Conservation (phyloP, 1,140 invertebrate species). For the Hormaphis cornu region DNA sequence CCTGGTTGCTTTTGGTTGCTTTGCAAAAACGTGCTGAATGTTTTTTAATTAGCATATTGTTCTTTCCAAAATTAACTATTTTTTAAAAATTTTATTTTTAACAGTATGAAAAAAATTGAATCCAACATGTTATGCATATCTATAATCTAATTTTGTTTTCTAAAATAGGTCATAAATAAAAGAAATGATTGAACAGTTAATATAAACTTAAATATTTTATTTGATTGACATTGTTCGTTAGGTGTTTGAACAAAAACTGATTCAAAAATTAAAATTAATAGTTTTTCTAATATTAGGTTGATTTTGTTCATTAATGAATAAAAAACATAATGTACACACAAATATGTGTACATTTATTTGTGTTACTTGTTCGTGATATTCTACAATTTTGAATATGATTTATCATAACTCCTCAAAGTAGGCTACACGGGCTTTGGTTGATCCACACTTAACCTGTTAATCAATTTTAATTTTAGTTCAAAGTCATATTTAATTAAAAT, state of each 20-base stretch:
- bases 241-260: background rate
- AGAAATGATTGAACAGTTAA: background rate
- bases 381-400: constrained; percentile 4
- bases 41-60: background rate
- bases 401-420: constrained; percentile 82
- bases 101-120: background rate
- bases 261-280: background rate
- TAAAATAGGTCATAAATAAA: background rate
- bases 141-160: background rate
- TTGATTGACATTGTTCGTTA: constrained; percentile 21
- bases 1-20: too few species aligned
- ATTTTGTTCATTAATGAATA: constrained; percentile 17
- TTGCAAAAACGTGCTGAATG: too few species aligned
- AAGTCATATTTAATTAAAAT: background rate
- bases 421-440: constrained; percentile 84
- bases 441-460: constrained; percentile 66
- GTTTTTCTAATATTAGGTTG: background rate
- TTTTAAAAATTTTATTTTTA: background rate
- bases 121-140: background rate
- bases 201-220: constrained; percentile 22
- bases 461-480: constrained; percentile 19
- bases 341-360: background rate
- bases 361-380: background rate
- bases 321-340: background rate
- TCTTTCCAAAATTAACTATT: background rate